A percentile compares a stretch with the other conserved stretches of the same genome.
phyloP scores from a whole-genome alignment of 2,113 vertebrate species.

The Drymodes brunneopygia region DNA sequence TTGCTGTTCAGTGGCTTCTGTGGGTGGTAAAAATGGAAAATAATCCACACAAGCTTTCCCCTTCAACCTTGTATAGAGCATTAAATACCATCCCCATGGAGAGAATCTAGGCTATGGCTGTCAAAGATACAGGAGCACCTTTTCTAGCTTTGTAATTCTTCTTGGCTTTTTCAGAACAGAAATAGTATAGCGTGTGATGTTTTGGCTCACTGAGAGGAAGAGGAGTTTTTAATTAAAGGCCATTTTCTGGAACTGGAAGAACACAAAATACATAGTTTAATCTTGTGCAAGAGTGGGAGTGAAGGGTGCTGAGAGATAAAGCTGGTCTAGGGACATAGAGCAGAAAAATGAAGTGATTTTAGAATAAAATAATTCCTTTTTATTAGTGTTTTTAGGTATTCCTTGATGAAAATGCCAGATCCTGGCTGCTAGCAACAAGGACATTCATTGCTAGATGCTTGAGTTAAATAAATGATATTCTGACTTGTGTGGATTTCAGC shows the following conservation, averaged over 20 bases:
- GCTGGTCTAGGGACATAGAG: not conserved
- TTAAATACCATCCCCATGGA: not conserved
- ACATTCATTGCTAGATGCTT: not conserved
- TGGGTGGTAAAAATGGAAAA: not conserved
- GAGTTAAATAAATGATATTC: not conserved
- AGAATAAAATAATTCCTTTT: not conserved
- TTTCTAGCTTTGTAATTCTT: not conserved
- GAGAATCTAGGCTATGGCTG: not conserved
- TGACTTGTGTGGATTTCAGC: not conserved
- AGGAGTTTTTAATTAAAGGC: not conserved
- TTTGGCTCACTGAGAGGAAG: not conserved
- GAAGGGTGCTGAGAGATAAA: not conserved
- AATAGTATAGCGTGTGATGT: not conserved
- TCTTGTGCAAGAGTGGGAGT: not conserved
- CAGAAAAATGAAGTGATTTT: not conserved
- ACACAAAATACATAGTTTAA: not conserved
- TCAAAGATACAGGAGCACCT: slow-evolving; percentile 13
- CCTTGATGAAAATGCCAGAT: not conserved
- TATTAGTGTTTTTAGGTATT: not conserved
- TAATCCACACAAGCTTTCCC: not conserved
- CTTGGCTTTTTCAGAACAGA: not conserved
- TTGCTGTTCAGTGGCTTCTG: slow-evolving; percentile 2
- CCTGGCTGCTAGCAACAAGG: not conserved
- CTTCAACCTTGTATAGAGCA: not conserved
- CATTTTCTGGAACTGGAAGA: not conserved